These are phyloP conservation scores for Cervus canadensis DNA, from an alignment of 2,113 vertebrate genomes.

Conservation along the genomic window DNA sequence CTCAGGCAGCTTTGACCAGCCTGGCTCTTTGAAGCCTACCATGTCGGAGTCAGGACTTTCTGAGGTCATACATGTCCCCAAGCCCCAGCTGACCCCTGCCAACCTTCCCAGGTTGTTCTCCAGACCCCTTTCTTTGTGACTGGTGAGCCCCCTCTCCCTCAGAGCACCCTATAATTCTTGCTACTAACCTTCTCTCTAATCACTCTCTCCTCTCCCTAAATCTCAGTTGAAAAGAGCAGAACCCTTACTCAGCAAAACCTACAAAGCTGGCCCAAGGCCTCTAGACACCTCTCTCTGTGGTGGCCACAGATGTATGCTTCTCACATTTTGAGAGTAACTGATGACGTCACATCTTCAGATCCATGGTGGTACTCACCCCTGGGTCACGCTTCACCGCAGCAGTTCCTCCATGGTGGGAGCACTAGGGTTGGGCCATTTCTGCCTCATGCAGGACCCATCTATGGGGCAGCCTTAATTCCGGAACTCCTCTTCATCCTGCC, in stretches of 20 bases:
- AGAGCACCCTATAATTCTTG: background rate
- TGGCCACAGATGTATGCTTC: background rate
- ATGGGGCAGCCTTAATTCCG: rapidly evolving
- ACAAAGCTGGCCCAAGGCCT: background rate
- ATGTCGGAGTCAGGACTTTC: background rate
- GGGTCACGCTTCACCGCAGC: background rate
- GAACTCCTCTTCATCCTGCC: background rate
- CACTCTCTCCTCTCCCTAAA: background rate
- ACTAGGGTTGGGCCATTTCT: background rate
- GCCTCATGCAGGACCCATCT: background rate
- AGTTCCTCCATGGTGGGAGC: background rate
- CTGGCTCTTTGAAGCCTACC: background rate
- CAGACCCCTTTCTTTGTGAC: background rate
- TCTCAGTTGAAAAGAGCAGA: background rate
- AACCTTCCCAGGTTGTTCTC: background rate
- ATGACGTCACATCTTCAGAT: background rate
- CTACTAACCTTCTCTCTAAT: background rate
- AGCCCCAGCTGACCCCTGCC: background rate
- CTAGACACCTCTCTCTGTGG: background rate
- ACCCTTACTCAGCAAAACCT: background rate
- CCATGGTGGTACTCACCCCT: background rate
- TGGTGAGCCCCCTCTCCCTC: background rate
- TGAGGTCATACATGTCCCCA: background rate
- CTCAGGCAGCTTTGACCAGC: background rate
- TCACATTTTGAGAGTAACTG: background rate